Evolutionary conservation across 2,797 vertebrate genomes (phyloP).

Genomic region (Sebastes itinus): DNA sequence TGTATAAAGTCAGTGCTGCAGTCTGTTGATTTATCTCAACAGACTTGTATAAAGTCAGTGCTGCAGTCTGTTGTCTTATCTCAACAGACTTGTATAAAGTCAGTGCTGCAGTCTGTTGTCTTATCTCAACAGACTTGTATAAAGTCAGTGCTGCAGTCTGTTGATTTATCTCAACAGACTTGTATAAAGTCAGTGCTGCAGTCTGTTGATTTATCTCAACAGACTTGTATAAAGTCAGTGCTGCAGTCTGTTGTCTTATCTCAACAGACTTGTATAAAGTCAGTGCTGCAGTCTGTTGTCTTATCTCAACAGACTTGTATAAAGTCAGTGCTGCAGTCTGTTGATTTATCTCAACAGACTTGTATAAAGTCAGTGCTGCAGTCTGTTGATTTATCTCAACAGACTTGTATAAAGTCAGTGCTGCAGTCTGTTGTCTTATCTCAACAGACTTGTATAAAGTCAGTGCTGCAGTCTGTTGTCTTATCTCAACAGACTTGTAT

Average conservation of each 20-base stretch:
- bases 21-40: neutral
- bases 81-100: neutral
- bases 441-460: neutral
- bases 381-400: neutral
- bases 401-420: neutral
- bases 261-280: neutral
- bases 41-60: neutral
- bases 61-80: neutral
- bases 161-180: neutral
- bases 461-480: neutral
- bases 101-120: neutral
- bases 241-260: neutral
- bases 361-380: neutral
- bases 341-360: neutral
- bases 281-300: neutral
- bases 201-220: neutral
- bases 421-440: neutral
- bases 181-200: neutral
- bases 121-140: neutral
- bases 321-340: too few relatives aligned
- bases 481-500: neutral
- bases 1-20: neutral
- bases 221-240: neutral
- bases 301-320: neutral
- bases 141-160: too few relatives aligned